These are phyloP conservation scores for Platycercus adscitus DNA, from an alignment of 2,113 vertebrate genomes.

Conservation along the genomic window DNA sequence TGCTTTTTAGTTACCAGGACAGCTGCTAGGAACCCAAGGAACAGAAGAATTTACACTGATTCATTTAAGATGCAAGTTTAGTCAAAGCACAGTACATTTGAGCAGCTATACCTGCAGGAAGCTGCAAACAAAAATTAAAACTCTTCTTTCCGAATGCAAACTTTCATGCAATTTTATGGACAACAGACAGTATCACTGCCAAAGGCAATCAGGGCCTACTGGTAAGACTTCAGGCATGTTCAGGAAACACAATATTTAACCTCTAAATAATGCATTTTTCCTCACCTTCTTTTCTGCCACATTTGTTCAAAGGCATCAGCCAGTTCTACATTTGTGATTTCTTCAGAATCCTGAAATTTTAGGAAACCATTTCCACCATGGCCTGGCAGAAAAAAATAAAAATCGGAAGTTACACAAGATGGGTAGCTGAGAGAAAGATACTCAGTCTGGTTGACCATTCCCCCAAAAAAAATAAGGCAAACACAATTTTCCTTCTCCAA, in stretches of 20 bases:
- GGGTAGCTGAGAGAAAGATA: neutral
- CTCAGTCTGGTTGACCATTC: accelerated
- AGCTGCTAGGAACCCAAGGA: neutral
- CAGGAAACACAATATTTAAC: neutral
- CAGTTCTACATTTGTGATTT: constrained; percentile 98
- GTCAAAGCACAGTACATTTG: neutral
- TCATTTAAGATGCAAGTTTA: accelerated
- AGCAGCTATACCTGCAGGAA: neutral
- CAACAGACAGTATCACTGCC: neutral
- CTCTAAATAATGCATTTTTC: neutral
- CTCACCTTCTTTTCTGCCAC: constrained; percentile 98
- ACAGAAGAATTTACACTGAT: neutral
- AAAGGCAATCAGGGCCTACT: neutral
- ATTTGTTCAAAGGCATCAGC: constrained; percentile 98
- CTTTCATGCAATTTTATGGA: neutral
- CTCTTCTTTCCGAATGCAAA: neutral
- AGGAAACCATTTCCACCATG: constrained; percentile 98
- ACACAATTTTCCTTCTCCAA: neutral
- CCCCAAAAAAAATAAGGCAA: neutral
- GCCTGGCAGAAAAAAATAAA: constrained; percentile 72
- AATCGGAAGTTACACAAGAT: neutral
- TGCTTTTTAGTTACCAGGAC: neutral
- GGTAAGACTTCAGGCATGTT: neutral
- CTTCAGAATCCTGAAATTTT: constrained; percentile 99
- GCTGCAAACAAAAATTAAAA: neutral